Base-by-base conservation (phyloP, 2,797 vertebrate species). In the Clamator glandarius region DNA sequence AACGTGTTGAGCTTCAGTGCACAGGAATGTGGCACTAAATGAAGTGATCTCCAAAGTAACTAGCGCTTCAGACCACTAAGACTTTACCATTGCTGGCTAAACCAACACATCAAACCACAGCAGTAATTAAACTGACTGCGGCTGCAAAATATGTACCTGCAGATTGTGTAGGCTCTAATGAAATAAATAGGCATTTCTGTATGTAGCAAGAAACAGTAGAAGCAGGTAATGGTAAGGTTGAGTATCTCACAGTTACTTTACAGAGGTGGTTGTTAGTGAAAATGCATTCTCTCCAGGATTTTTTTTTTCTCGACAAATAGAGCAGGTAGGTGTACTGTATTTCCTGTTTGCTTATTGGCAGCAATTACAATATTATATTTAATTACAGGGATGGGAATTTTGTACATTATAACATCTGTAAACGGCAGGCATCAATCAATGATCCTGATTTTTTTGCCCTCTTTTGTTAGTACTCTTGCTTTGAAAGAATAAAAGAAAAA, bases 401-500 rank as follows among this genome's bases (percentile, higher is more conserved):
- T 87, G 39, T 73, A 39, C 11, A 2, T 78, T 83, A 10, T 59
- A 86, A 29, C 33, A 25, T 44, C 26, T 18, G n/a, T 29, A 72
- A 93, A 62, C 64, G 88, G 52, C 39, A 87, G 48, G 31, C 54
- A 31, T 83, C 28, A 28, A 31, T 76, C 51, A 62, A 2, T 52
- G 64, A 58, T 83, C 26, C 25, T 61, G 69, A 67, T 86, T 90
- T 94, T 44, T 61, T 46, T 90, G 29, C 68, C 28, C 9, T 66
- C 61, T 94, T 89, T 15, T 11, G 21, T 90, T 84, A 81, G 75
- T n/a, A 8, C 41, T 95, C 93, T 68, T 95, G 76, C 79, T 96
- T 63, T 85, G 85, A 93, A 79, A 94, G 94, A 96, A 93, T 95
- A 91, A 94, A 93, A 74, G 44, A 57, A 91, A 88, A 64, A 79